These are phyloP conservation scores for Phataginus tricuspis DNA, from an alignment of 2,797 vertebrate genomes.

Conservation along the genomic window DNA sequence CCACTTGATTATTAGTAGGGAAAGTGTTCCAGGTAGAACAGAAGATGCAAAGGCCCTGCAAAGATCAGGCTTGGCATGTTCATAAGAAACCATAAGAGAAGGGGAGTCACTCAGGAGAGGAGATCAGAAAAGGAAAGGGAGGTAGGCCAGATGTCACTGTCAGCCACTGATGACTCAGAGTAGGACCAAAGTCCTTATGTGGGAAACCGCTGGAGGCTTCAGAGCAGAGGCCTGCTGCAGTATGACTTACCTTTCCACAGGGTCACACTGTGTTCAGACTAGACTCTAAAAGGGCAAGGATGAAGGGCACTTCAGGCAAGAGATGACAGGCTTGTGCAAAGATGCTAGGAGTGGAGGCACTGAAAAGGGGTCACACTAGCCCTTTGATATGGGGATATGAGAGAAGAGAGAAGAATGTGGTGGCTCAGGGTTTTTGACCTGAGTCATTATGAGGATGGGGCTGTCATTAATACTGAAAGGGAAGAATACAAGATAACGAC, in stretches of 20 bases:
- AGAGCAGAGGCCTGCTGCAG: neutral
- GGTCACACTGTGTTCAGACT: neutral
- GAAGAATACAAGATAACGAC: neutral
- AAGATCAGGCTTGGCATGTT: no score
- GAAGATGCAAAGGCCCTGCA: neutral
- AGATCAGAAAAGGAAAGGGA: neutral
- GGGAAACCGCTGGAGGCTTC: neutral
- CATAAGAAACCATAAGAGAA: neutral
- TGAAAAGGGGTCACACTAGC: neutral
- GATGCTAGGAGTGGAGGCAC: neutral
- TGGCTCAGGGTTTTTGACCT: neutral
- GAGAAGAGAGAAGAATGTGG: neutral
- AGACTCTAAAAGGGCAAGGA: neutral
- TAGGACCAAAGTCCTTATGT: no score
- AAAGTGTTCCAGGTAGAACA: neutral
- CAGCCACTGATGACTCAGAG: neutral
- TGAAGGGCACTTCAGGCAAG: neutral
- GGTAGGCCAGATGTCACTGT: rapidly evolving
- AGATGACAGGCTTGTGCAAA: neutral
- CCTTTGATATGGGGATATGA: neutral
- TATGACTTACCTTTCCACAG: neutral
- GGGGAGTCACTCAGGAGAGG: rapidly evolving
- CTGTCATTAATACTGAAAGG: neutral
- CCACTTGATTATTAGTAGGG: neutral
- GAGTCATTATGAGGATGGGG: neutral